Percentiles rank a stretch among this genome's conserved stretches.
Conservation (phyloP, 2,888 invertebrate genomes). For the Sthenelais limicola region DNA sequence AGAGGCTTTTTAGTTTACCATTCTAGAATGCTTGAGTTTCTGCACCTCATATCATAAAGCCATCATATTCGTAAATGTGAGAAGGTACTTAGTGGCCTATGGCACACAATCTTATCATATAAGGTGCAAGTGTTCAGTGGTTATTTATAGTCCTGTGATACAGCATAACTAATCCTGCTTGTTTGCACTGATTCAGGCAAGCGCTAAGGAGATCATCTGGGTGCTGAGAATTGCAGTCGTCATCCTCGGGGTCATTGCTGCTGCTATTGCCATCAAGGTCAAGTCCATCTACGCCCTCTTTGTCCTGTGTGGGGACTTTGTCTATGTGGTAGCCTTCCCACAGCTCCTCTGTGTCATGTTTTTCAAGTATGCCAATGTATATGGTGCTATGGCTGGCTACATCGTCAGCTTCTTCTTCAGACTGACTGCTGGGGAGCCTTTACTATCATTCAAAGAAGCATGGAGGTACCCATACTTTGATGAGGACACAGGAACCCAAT, state of each 20-base stretch:
- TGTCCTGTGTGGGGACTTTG: conserved; percentile 31
- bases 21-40: too few species aligned
- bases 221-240: conserved; percentile 16
- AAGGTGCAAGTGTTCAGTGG: too few species aligned
- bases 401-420: conserved; percentile 27
- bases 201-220: too few species aligned
- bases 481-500: background rate
- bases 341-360: conserved; percentile 21
- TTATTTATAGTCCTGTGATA: too few species aligned
- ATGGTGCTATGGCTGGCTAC: conserved; percentile 16
- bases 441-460: background rate
- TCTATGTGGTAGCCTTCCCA: conserved; percentile 25
- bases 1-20: too few species aligned
- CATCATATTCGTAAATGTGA: too few species aligned
- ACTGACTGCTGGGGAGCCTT: conserved; percentile 16
- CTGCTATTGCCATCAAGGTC: conserved; percentile 13
- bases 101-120: too few species aligned
- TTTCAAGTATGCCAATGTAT: conserved; percentile 1
- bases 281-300: conserved; percentile 31
- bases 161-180: too few species aligned
- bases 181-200: too few species aligned
- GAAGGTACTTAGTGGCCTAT: too few species aligned
- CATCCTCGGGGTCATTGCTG: conserved; percentile 1
- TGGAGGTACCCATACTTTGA: conserved; percentile 12
- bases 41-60: too few species aligned